phyloP scores from a whole-genome alignment of 1,140 invertebrate species.

The honey bee (Apis mellifera) region Amel_HAv3.1 CM009936.2:9206501-9207000 shows the following conservation, averaged over 20 bases:
- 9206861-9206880: constrained; percentile 54
- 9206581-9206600: constrained; percentile 10
- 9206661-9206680: neutral
- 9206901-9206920: constrained; percentile 68
- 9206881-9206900: constrained; percentile 66
- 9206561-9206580: constrained; percentile 23
- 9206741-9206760: constrained; percentile 4
- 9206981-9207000: constrained; percentile 66
- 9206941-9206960: constrained; percentile 68
- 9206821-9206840: constrained; percentile 16
- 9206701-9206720: no score
- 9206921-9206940: constrained; percentile 70
- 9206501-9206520: neutral
- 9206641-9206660: constrained; percentile 30
- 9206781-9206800: neutral
- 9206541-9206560: constrained; percentile 8
- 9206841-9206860: constrained; percentile 63
- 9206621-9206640: neutral
- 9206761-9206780: no score
- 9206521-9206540: neutral
- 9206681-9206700: constrained; percentile 1
- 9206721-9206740: neutral
- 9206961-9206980: constrained; percentile 70
- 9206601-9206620: neutral
- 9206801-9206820: constrained; percentile 16